phyloP scores from a whole-genome alignment of 1,140 invertebrate species.

The Gonioctena quinquepunctata region DNA sequence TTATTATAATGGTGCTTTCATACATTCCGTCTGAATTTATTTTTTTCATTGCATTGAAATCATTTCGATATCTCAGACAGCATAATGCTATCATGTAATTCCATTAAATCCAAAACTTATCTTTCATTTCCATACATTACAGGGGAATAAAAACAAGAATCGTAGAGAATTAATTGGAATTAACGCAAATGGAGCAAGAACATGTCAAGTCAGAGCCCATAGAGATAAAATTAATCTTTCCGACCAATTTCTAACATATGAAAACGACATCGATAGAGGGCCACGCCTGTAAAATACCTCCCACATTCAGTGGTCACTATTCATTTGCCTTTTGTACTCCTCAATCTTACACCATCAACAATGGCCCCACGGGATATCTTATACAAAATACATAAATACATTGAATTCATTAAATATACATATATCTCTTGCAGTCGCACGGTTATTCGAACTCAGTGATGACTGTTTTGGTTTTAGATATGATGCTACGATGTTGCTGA shows the following conservation, averaged over 20 bases:
- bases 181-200: conserved; percentile 28
- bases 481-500: conserved; percentile 22
- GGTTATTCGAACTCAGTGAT: conserved; percentile 6
- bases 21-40: not conserved
- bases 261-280: conserved; percentile 42
- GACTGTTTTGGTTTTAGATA: conserved; percentile 1
- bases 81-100: not conserved
- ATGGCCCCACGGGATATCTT: conserved; percentile 52
- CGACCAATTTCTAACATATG: conserved; percentile 36
- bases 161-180: conserved; percentile 33
- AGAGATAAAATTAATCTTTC: conserved; percentile 36
- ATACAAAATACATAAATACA: conserved; percentile 56
- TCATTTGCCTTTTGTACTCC: conserved; percentile 49
- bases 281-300: conserved; percentile 48
- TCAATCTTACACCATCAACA: conserved; percentile 53
- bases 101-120: conserved; percentile 13
- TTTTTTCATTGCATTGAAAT: not conserved
- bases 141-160: not conserved
- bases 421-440: conserved; percentile 46
- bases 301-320: conserved; percentile 46
- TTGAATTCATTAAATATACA: conserved; percentile 55
- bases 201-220: conserved; percentile 13
- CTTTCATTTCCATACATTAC: not conserved
- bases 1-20: too few relatives aligned
- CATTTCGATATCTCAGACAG: not conserved